Evolutionary conservation across 2,113 vertebrate species (phyloP), one percentile per base, ranked within the genome.

Genomic region (Oenanthe melanoleuca): DNA sequence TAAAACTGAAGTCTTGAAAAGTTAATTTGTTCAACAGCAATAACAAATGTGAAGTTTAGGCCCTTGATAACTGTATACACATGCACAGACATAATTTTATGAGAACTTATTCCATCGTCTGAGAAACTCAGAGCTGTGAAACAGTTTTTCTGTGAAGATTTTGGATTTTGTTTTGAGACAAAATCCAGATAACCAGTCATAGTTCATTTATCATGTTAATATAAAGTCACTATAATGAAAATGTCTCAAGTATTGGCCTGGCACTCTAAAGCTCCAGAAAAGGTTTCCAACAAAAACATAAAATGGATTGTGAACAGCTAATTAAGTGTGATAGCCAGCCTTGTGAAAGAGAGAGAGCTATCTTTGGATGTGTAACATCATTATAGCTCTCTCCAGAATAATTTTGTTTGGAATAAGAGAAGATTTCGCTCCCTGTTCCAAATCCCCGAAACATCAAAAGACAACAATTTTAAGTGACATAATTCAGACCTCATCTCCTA

Each of bases 1-100:
- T 91, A 82, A 87, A 94, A 85, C 55, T 52, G 31, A 95, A 84
- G 25, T 78, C 82, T 57, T 80, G 57, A 86, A 89, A 91, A 93
- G 83, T 71, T 82, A 71, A 92, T 93, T 90, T n/a, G 24, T 34
- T 92, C 75, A 67, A 47, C 22, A 73, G 53, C 56, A 88, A 50
- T 22, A 84, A 74, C 28, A 94, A 93, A 49, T 28, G 28, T n/a
- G 44, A 91, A 47, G 33, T 64, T 92, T 38, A 91, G 74, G 45
- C 28, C 31, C 82, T 81, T 33, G 25, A 37, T 75, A 79, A 81
- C 40, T 31, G 26, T 16, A 73, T 18, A 72, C 72, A 52, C 26
- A 25, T 16, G 29, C 2, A 24, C 8, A 45, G 16, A 21, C 9
- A 66, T 16, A 72, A 72, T 57, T 79, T 59, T 31, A 59, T 9